Evolutionary conservation across 2,797 vertebrate genomes (phyloP).

Genomic region (Calcarius lapponicus): DNA sequence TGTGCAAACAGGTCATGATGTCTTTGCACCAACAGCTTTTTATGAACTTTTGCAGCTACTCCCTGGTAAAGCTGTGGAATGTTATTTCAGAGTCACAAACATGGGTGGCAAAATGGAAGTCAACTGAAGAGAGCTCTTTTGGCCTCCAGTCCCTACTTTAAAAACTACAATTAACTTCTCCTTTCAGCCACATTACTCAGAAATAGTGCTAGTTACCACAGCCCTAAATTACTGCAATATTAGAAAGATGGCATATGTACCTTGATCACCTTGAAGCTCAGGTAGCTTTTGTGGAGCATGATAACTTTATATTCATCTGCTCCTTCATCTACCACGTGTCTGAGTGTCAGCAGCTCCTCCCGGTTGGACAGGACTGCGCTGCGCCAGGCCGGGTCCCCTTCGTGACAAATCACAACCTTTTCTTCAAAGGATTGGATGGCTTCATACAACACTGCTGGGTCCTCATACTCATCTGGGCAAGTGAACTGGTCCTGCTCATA

Average conservation of each 20-base stretch:
- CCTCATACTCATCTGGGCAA: constrained; percentile 95
- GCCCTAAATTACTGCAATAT: neutral
- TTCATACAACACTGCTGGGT: constrained; percentile 87
- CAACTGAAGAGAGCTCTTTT: neutral
- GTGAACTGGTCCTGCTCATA: constrained; percentile 92
- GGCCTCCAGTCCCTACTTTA: neutral
- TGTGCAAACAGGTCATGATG: neutral
- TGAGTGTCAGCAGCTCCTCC: constrained; percentile 91
- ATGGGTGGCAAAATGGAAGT: neutral
- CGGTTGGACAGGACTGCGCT: constrained; percentile 90
- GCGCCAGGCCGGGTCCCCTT: constrained; percentile 95
- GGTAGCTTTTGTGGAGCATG: constrained; percentile 95
- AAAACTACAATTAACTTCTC: neutral
- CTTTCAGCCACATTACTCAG: neutral
- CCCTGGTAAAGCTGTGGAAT: neutral
- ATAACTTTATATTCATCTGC: constrained; percentile 97
- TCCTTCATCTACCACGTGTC: constrained; percentile 94
- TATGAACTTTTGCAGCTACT: neutral
- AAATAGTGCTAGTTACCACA: neutral
- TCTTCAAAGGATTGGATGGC: constrained; percentile 91
- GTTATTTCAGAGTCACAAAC: neutral
- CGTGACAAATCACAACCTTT: constrained; percentile 94
- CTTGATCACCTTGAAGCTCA: constrained; percentile 99
- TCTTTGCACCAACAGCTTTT: neutral
- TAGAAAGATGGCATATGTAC: constrained; percentile 59